Evolutionary conservation across 2,797 vertebrate genomes (phyloP).

Genomic region (Hydrophis major): DNA sequence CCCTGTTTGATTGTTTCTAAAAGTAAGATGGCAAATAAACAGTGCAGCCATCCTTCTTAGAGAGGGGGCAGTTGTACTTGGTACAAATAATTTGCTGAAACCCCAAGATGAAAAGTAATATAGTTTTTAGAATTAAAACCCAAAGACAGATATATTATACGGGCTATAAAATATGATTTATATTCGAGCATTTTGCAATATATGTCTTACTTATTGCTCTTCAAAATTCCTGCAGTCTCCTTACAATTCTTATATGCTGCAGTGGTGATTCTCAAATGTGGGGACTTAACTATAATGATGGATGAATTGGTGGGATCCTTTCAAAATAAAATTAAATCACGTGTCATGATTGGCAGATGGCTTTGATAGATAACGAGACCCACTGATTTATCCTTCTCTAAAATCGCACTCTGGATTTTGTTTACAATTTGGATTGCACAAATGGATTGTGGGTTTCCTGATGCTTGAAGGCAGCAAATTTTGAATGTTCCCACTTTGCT

Average conservation of each 20-base stretch:
- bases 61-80: conserved; percentile 13
- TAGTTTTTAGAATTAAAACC: conserved; percentile 47
- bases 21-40: conserved; percentile 39
- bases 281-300: background rate
- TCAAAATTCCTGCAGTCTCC: conserved; percentile 58
- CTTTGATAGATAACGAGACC: background rate
- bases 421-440: background rate
- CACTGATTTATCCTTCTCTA: background rate
- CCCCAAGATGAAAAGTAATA: conserved; percentile 58
- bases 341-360: background rate
- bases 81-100: conserved; percentile 56
- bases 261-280: conserved; percentile 13
- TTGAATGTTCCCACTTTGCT: background rate
- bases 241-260: conserved; percentile 52
- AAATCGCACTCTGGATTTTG: background rate
- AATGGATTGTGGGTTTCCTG: background rate
- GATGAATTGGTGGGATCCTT: background rate
- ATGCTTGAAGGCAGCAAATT: background rate
- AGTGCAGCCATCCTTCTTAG: conserved; percentile 60
- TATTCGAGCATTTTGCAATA: background rate
- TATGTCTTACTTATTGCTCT: conserved; percentile 60
- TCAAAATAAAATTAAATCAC: background rate
- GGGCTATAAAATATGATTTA: conserved; percentile 63
- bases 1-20: conserved; percentile 25
- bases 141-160: conserved; percentile 8